A percentile compares a stretch with the other conserved stretches of the same genome.
Evolutionary conservation across 1,140 invertebrate species (phyloP).

Genomic region (Drosophila ficusphila): DNA sequence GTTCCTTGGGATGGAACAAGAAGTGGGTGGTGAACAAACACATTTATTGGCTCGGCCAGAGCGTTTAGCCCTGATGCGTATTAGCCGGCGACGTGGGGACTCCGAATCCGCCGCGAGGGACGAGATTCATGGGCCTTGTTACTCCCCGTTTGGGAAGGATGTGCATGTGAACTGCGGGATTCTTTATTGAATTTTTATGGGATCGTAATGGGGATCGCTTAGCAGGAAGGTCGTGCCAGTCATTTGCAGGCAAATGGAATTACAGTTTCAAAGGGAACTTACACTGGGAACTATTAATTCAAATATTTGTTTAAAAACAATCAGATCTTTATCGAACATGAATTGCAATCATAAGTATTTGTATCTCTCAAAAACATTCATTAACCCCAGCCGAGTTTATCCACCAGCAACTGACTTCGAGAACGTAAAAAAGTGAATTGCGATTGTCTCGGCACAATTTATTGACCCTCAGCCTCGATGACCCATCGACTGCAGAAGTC

Average conservation of each 20-base stretch:
- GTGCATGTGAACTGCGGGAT: background rate
- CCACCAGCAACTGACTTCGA: background rate
- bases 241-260: background rate
- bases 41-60: slow-evolving; percentile 32
- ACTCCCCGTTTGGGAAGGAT: slow-evolving; percentile 8
- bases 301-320: no score
- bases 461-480: slow-evolving; percentile 39
- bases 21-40: background rate
- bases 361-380: no score
- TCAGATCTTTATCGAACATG: no score
- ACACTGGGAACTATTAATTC: no score
- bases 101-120: slow-evolving; percentile 30
- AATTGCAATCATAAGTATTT: no score
- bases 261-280: background rate
- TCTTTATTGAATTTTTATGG: slow-evolving; percentile 49
- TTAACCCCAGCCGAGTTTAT: slow-evolving; percentile 5
- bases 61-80: slow-evolving; percentile 29
- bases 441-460: slow-evolving; percentile 43
- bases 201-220: slow-evolving; percentile 32
- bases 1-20: background rate
- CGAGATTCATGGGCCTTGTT: slow-evolving; percentile 28
- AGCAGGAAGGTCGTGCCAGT: slow-evolving; percentile 19
- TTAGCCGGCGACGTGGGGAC: slow-evolving; percentile 21
- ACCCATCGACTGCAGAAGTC: slow-evolving; percentile 20
- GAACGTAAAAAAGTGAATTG: slow-evolving; percentile 27